Conservation (phyloP, 2,888 invertebrate species). For the Entomobrya proxima region DNA sequence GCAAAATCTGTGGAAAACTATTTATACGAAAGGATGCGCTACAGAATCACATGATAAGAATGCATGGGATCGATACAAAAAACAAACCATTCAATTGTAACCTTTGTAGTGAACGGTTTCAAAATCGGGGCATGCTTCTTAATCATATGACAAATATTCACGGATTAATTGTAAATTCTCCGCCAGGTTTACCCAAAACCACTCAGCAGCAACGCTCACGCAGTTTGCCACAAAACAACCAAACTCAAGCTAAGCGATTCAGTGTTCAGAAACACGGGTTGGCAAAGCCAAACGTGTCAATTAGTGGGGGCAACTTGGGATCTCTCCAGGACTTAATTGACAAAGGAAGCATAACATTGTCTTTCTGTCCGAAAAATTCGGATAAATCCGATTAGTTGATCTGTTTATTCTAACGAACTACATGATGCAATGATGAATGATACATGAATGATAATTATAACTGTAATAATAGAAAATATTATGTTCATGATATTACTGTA, state of each 20-base stretch:
- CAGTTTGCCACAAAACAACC: background rate
- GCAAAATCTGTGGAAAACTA: conserved; percentile 68
- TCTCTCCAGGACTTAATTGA: conserved; percentile 63
- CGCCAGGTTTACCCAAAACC: conserved; percentile 46
- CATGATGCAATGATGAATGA: no score
- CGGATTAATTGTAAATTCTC: conserved; percentile 65
- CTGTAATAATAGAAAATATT: no score
- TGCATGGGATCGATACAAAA: conserved; percentile 58
- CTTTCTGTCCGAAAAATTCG: conserved; percentile 36
- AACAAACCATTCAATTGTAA: conserved; percentile 67
- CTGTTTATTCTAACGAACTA: no score
- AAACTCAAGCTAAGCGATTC: background rate
- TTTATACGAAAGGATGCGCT: conserved; percentile 72
- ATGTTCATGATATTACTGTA: no score
- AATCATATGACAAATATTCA: conserved; percentile 71
- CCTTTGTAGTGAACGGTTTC: conserved; percentile 71
- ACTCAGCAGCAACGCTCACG: background rate
- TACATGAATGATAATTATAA: no score
- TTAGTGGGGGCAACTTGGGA: conserved; percentile 45
- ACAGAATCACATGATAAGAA: conserved; percentile 70
- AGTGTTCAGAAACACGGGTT: background rate
- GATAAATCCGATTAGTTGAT: no score
- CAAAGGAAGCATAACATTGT: conserved; percentile 63
- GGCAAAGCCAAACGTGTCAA: background rate
- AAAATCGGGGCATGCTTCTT: conserved; percentile 63